Evolutionary conservation across 2,888 invertebrate genomes (phyloP).

Genomic region (Cordilura impudica): DNA sequence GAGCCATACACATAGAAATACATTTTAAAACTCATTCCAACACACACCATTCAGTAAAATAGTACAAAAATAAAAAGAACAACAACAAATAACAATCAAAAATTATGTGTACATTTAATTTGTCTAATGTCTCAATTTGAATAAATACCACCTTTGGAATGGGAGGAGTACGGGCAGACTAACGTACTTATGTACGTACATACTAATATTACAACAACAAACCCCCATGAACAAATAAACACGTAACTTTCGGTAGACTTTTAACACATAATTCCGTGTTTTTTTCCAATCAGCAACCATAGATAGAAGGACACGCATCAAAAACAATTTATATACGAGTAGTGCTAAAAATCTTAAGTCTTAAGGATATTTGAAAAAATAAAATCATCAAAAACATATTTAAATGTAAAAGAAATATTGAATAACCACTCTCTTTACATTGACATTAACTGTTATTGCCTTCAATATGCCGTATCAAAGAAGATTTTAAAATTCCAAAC

Average conservation of each 20-base stretch:
- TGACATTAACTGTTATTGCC: slow-evolving; percentile 22
- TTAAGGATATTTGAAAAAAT: not conserved
- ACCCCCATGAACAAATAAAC: slow-evolving; percentile 12
- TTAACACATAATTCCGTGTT: not conserved
- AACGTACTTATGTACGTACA: not conserved
- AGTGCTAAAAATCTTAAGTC: slow-evolving; percentile 33
- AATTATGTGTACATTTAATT: slow-evolving; percentile 76
- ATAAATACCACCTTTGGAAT: slow-evolving; percentile 67
- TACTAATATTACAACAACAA: not conserved
- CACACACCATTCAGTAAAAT: too few species aligned
- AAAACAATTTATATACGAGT: slow-evolving; percentile 3
- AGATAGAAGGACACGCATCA: not conserved
- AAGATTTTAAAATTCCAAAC: slow-evolving; percentile 73
- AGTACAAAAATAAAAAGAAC: too few species aligned
- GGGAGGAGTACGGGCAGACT: not conserved
- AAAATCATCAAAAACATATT: slow-evolving; percentile 10
- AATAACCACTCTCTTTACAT: slow-evolving; percentile 2
- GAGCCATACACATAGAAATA: not conserved
- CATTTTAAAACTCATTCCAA: slow-evolving; percentile 48
- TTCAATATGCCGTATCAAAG: not conserved
- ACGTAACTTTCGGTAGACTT: not conserved
- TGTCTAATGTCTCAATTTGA: slow-evolving; percentile 77
- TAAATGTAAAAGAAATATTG: not conserved
- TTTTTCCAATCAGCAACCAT: not conserved
- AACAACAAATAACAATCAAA: slow-evolving; percentile 72